Evolutionary conservation across 2,113 vertebrate genomes (phyloP).

Genomic region (Zeus faber): DNA sequence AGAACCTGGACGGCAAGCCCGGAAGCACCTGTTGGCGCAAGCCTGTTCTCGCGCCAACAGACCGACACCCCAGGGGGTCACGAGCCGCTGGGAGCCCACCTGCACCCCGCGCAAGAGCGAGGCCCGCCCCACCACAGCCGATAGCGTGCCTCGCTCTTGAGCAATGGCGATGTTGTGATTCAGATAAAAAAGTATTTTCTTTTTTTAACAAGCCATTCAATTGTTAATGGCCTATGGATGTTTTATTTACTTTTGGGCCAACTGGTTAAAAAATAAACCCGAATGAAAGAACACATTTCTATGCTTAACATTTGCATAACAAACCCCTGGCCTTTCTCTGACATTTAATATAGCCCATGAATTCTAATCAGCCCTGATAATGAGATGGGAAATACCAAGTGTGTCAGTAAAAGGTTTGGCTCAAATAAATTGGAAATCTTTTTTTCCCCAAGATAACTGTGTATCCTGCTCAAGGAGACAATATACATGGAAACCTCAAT

Average conservation of each 20-base stretch:
- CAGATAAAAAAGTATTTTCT: too few relatives aligned
- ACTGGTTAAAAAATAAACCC: conserved; percentile 31
- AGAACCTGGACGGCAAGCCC: too few relatives aligned
- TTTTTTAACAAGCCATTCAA: too few relatives aligned
- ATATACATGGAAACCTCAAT: conserved; percentile 12
- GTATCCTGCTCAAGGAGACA: conserved; percentile 23
- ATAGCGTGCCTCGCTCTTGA: too few relatives aligned
- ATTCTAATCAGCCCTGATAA: conserved; percentile 75
- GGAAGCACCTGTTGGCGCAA: too few relatives aligned
- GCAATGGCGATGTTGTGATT: too few relatives aligned
- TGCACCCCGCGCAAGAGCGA: too few relatives aligned
- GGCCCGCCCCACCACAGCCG: too few relatives aligned
- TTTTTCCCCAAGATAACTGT: conserved; percentile 7
- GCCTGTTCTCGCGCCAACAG: too few relatives aligned
- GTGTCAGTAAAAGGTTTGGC: conserved; percentile 65
- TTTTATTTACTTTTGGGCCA: conserved; percentile 14
- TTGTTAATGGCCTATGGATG: conserved; percentile 34
- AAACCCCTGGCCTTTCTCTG: conserved; percentile 73
- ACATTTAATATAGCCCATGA: conserved; percentile 75
- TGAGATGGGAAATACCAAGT: conserved; percentile 69
- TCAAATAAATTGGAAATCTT: conserved; percentile 51
- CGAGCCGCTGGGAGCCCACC: too few relatives aligned
- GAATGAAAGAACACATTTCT: conserved; percentile 63
- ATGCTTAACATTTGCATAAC: conserved; percentile 73
- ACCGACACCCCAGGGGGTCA: too few relatives aligned